A percentile compares a stretch with the other conserved stretches of the same genome.
phyloP scores from a whole-genome alignment of 30 jellyfish, hydroid and myxozoan species.

The Turritopsis rubra region DNA sequence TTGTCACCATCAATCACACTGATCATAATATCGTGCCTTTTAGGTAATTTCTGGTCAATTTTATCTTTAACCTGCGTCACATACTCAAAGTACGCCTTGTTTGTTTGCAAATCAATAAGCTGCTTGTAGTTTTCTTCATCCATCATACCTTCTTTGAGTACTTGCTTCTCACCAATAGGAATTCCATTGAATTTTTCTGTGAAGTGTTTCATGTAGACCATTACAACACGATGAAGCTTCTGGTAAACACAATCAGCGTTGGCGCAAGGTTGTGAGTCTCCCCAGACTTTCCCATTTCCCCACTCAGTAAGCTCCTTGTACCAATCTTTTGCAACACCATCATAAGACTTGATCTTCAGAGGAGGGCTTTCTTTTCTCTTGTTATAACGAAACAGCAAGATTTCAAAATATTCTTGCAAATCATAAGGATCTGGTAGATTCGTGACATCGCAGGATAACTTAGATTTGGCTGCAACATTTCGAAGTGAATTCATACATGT shows the following conservation, averaged over 20 bases:
- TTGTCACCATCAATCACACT: not conserved
- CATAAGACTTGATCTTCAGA: not conserved
- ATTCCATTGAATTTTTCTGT: not conserved
- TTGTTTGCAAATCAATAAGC: not conserved
- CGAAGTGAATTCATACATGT: not conserved
- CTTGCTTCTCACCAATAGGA: not conserved
- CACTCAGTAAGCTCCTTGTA: not conserved
- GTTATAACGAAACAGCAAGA: not conserved
- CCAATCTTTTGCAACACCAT: not conserved
- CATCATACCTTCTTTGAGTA: not conserved
- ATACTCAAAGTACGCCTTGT: not conserved
- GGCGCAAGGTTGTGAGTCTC: not conserved
- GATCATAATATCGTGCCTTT: not conserved
- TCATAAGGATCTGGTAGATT: not conserved
- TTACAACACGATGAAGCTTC: not conserved
- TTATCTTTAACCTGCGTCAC: not conserved
- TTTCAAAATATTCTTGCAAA: not conserved
- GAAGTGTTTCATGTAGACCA: not conserved
- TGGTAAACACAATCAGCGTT: not conserved
- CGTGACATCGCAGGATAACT: not conserved
- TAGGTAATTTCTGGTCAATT: not conserved
- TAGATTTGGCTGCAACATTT: not conserved
- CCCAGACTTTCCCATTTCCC: not conserved
- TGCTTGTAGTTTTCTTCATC: not conserved
- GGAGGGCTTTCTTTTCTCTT: not conserved